A percentile compares a stretch with the other conserved stretches of the same genome.
These are phyloP conservation scores for Drosophila busckii DNA, from an alignment of 1,140 invertebrate species.

Conservation along the genomic window DNA sequence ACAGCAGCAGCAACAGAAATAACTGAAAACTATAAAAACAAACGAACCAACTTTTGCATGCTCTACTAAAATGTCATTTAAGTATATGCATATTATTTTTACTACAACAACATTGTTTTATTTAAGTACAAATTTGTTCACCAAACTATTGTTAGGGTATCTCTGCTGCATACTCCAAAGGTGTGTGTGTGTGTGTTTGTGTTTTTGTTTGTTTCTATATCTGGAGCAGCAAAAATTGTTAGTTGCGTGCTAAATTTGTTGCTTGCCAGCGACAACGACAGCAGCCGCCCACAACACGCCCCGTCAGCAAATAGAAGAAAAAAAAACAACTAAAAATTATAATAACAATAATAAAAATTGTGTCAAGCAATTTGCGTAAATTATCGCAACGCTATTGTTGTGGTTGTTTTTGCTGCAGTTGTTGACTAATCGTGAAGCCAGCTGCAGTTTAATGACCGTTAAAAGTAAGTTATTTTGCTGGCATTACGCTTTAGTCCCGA, in stretches of 20 bases:
- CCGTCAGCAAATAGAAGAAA: constrained; percentile 12
- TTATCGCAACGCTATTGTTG: constrained; percentile 48
- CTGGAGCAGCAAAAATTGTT: constrained; percentile 74
- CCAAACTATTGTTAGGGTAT: too few relatives aligned
- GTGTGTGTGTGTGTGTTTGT: constrained; percentile 18
- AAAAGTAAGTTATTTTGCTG: constrained; percentile 50
- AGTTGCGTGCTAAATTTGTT: constrained; percentile 70
- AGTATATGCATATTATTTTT: too few relatives aligned
- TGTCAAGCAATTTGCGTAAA: constrained; percentile 77
- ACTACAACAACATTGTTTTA: too few relatives aligned
- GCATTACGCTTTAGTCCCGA: constrained; percentile 37
- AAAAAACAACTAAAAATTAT: constrained; percentile 12
- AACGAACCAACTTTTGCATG: too few relatives aligned
- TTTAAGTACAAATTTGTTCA: too few relatives aligned
- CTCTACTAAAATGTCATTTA: too few relatives aligned
- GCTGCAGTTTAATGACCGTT: constrained; percentile 65
- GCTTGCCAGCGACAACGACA: constrained; percentile 33
- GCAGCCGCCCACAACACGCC: constrained; percentile 42
- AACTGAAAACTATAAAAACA: too few relatives aligned
- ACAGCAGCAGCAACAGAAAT: constrained; percentile 9
- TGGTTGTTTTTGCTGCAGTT: constrained; percentile 12
- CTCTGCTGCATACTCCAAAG: too few relatives aligned
- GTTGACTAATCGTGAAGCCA: constrained; percentile 35
- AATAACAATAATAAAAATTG: constrained; percentile 48
- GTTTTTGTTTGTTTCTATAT: constrained; percentile 32